Conservation (phyloP, 2,113 vertebrate species). For the Xyrauchen texanus region DNA sequence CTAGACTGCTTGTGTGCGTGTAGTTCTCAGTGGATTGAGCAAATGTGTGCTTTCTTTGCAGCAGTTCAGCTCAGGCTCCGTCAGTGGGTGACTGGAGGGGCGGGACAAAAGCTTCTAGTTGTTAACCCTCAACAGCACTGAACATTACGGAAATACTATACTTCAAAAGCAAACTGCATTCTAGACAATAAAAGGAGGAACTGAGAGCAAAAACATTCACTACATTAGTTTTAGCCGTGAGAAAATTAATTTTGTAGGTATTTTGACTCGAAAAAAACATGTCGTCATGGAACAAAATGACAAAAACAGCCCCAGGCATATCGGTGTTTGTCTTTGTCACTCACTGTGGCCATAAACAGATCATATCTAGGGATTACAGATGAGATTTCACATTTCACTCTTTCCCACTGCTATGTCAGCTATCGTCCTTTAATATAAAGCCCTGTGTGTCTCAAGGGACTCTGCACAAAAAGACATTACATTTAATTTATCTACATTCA, state of each 20-base stretch:
- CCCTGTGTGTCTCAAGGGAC: background rate
- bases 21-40: background rate
- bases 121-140: conserved; percentile 68
- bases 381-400: background rate
- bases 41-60: conserved; percentile 36
- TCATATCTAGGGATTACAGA: conserved; percentile 12
- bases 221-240: conserved; percentile 41
- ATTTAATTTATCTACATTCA: conserved; percentile 16
- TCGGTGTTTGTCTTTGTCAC: conserved; percentile 47
- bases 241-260: conserved; percentile 25
- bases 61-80: conserved; percentile 12
- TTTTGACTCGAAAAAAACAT: background rate
- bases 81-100: conserved; percentile 67
- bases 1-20: conserved; percentile 3
- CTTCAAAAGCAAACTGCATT: background rate
- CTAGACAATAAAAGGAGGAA: conserved; percentile 24
- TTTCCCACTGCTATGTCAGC: conserved; percentile 2
- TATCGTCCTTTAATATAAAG: conserved; percentile 18
- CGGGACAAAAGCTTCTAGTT: conserved; percentile 54
- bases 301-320: conserved; percentile 32
- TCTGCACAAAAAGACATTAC: conserved; percentile 1
- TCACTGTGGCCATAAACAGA: conserved; percentile 30
- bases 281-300: conserved; percentile 55
- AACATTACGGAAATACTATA: background rate
- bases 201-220: background rate